Evolutionary conservation across 2,888 invertebrate genomes (phyloP).

Genomic region (Drosophila longiperda): DNA sequence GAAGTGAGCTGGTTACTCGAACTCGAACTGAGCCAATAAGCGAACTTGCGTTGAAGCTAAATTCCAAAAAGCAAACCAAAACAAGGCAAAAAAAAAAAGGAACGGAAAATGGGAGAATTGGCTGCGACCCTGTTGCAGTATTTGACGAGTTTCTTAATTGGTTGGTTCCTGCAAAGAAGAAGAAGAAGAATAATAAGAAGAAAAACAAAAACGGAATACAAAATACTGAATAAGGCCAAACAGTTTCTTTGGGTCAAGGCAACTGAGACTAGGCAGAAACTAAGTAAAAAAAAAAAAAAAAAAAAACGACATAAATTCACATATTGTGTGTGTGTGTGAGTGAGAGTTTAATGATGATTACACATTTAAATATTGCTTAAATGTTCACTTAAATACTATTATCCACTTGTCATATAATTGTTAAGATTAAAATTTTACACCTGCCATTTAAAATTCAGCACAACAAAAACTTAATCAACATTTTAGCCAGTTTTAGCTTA

Average conservation of each 20-base stretch:
- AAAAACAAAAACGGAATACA: slow-evolving; percentile 17
- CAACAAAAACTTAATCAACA: background rate
- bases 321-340: background rate
- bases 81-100: slow-evolving; percentile 1
- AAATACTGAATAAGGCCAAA: slow-evolving; percentile 32
- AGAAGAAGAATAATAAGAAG: slow-evolving; percentile 4
- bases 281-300: background rate
- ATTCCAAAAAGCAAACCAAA: background rate
- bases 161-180: slow-evolving; percentile 17
- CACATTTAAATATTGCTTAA: background rate
- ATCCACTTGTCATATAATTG: background rate
- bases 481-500: background rate
- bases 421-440: background rate
- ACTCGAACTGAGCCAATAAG: slow-evolving; percentile 44
- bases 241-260: slow-evolving; percentile 30
- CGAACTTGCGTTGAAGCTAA: slow-evolving; percentile 30
- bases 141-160: slow-evolving; percentile 48
- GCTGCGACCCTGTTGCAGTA: slow-evolving; percentile 24
- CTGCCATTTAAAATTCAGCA: background rate
- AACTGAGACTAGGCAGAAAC: slow-evolving; percentile 11
- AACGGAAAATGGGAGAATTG: slow-evolving; percentile 30
- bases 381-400: background rate
- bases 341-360: background rate
- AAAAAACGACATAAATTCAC: background rate
- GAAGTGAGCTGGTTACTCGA: slow-evolving; percentile 34